These are phyloP conservation scores for Anolis apletophallus DNA, from an alignment of 2,797 vertebrate genomes.

Conservation along the genomic window DNA sequence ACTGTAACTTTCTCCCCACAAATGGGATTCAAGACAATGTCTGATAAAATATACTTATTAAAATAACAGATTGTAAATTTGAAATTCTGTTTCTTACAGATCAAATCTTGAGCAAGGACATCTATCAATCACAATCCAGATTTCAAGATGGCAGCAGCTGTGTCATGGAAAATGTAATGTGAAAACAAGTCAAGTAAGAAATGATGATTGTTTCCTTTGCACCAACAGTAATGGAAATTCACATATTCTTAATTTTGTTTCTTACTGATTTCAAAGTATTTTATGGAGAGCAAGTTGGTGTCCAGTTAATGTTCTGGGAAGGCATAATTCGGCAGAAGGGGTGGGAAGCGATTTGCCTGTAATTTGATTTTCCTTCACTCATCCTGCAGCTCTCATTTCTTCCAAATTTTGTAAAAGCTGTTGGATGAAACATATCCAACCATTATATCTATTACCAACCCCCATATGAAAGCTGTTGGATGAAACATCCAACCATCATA, in stretches of 20 bases:
- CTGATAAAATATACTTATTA: not conserved
- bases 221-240: no score
- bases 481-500: no score
- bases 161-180: not conserved
- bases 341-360: not conserved
- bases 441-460: no score
- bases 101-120: not conserved
- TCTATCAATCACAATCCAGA: not conserved
- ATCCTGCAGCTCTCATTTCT: not conserved
- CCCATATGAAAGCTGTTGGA: no score
- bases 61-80: not conserved
- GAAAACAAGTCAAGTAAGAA: not conserved
- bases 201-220: not conserved
- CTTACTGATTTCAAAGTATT: no score
- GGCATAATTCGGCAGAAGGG: not conserved
- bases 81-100: not conserved
- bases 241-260: no score
- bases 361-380: not conserved
- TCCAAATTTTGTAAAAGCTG: not conserved
- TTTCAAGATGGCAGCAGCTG: not conserved
- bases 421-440: not conserved
- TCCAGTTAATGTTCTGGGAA: not conserved
- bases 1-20: no score
- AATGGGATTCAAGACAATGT: no score
- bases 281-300: not conserved